Evolutionary conservation across 35 echinoderm and acorn worm species (phyloP).

Genomic region (Strongylocentrotus purpuratus): DNA sequence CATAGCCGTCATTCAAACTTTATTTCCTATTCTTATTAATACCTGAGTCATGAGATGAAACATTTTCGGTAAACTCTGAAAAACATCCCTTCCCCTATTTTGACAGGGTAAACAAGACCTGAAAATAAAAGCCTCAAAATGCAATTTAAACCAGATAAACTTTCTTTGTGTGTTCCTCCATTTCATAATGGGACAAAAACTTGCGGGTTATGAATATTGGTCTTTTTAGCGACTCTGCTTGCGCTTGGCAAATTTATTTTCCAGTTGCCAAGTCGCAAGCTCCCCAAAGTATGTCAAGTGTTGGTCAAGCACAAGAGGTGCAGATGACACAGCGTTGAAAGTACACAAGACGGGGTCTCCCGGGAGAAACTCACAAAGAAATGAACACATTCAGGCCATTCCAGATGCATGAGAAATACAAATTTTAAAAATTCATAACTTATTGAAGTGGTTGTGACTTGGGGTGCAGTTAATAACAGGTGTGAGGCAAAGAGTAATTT

Average conservation of each 20-base stretch:
- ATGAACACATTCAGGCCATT: slow-evolving; percentile 9
- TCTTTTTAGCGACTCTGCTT: not conserved
- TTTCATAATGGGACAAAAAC: not conserved
- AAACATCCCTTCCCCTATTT: not conserved
- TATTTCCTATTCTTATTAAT: not conserved
- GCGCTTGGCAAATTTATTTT: not conserved
- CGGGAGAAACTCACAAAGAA: not conserved
- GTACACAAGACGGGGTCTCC: not conserved
- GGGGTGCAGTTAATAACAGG: not conserved
- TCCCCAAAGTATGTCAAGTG: not conserved
- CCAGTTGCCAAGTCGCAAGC: not conserved
- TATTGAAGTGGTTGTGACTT: not conserved
- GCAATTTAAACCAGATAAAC: slow-evolving; percentile 18
- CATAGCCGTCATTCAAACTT: not conserved
- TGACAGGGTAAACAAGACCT: not conserved
- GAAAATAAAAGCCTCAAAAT: not conserved
- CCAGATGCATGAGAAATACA: not conserved
- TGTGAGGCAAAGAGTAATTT: not conserved
- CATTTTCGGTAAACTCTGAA: not conserved
- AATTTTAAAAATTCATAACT: not conserved
- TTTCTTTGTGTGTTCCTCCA: not conserved
- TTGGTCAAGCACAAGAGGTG: not conserved
- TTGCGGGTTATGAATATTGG: not conserved
- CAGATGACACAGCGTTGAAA: not conserved
- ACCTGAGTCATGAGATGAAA: not conserved